These are phyloP conservation scores for Drosophila atripex DNA, from an alignment of 2,888 invertebrate species.

Conservation along the genomic window DNA sequence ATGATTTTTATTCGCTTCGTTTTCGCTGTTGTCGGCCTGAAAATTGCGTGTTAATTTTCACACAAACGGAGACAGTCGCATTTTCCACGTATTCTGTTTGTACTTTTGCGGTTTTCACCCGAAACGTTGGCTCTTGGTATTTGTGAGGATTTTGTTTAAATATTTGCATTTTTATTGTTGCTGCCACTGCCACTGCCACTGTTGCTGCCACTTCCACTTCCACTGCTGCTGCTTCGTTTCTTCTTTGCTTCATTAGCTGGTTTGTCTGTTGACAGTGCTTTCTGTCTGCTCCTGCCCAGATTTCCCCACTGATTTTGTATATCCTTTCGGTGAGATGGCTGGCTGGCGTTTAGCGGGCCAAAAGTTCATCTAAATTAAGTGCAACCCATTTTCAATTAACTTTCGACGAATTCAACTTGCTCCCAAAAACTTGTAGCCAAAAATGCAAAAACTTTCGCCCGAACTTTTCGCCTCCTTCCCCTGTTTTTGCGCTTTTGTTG, in stretches of 20 bases:
- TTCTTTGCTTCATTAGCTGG: slow-evolving; percentile 65
- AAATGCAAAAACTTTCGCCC: slow-evolving; percentile 54
- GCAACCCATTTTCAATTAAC: slow-evolving; percentile 72
- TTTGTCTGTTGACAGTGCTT: slow-evolving; percentile 43
- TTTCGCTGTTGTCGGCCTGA: slow-evolving; percentile 52
- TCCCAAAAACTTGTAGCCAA: slow-evolving; percentile 54
- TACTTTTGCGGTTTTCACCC: slow-evolving; percentile 56
- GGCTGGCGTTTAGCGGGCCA: slow-evolving; percentile 54
- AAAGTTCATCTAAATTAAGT: slow-evolving; percentile 67
- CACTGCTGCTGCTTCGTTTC: slow-evolving; percentile 4
- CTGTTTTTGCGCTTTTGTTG: slow-evolving; percentile 21
- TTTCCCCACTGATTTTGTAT: slow-evolving; percentile 4
- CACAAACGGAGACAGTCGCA: slow-evolving; percentile 58
- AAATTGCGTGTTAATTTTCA: slow-evolving; percentile 80
- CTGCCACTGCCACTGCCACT: background rate
- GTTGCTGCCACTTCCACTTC: background rate
- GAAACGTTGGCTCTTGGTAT: slow-evolving; percentile 26
- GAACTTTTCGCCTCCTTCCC: slow-evolving; percentile 27
- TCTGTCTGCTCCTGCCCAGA: slow-evolving; percentile 11
- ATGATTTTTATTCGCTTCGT: slow-evolving; percentile 53
- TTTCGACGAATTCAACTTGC: slow-evolving; percentile 57
- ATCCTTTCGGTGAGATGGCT: slow-evolving; percentile 15
- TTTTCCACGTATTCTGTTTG: slow-evolving; percentile 63
- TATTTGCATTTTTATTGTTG: slow-evolving; percentile 74
- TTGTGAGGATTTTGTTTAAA: slow-evolving; percentile 62